A percentile compares a stretch with the other conserved stretches of the same genome.
Conservation (phyloP, 2,113 vertebrate species). For the Gopherus flavomarginatus region DNA sequence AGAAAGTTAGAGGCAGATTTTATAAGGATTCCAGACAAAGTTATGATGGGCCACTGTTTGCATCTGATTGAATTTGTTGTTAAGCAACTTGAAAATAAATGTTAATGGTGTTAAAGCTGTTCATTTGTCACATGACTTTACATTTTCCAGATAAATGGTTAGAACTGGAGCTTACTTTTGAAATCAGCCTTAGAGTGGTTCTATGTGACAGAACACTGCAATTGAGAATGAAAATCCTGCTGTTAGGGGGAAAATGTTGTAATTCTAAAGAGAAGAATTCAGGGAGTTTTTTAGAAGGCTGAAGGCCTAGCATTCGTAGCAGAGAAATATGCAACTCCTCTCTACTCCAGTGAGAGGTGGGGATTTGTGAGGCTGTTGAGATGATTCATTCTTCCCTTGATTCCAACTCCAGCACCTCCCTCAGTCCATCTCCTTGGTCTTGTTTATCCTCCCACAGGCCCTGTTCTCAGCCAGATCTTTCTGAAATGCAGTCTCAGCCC, state of each 20-base stretch:
- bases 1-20: background rate
- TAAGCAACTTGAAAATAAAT: too few relatives aligned
- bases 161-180: background rate
- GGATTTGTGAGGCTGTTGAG: background rate
- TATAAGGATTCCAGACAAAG: background rate
- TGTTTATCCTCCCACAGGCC: background rate
- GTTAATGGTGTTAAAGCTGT: background rate
- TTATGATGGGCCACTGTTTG: background rate
- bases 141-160: background rate
- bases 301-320: background rate
- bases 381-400: constrained; percentile 8
- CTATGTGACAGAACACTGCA: background rate
- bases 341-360: background rate
- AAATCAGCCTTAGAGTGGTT: accelerated
- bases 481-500: background rate
- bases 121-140: background rate
- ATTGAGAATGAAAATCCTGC: background rate
- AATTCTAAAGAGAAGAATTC: background rate
- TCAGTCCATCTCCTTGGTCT: background rate
- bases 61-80: too few relatives aligned
- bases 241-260: background rate
- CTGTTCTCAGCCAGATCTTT: background rate
- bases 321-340: background rate
- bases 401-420: background rate
- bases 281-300: accelerated